These are phyloP conservation scores for Aurelia sp. DNA, from an alignment of 30 jellyfish, hydroid and myxozoan species.

Conservation along the genomic window DNA sequence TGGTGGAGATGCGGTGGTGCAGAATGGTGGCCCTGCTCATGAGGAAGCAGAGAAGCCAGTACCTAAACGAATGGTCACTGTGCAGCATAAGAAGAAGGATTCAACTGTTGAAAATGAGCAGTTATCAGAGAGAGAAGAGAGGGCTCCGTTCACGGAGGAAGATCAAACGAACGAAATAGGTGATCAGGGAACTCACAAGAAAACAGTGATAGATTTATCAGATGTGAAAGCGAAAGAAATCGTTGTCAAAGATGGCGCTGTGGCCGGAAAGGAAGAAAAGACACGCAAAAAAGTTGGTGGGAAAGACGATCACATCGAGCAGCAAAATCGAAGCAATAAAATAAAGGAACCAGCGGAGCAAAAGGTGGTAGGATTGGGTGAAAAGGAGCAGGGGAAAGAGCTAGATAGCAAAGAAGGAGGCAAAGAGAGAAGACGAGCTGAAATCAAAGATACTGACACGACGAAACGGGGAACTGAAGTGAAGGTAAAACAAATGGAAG, in stretches of 20 bases:
- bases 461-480: too few relatives aligned
- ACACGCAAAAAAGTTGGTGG: not conserved
- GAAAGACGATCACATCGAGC: not conserved
- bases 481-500: too few relatives aligned
- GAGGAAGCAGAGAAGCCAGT: not conserved
- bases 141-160: not conserved
- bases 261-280: not conserved
- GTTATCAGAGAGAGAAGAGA: not conserved
- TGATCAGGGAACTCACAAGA: too few relatives aligned
- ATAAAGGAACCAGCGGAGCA: not conserved
- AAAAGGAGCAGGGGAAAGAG: not conserved
- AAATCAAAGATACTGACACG: too few relatives aligned
- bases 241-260: not conserved
- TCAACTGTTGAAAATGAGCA: not conserved
- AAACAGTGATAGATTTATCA: too few relatives aligned
- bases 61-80: slow-evolving; percentile 20
- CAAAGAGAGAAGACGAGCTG: not conserved
- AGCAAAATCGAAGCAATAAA: not conserved
- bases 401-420: not conserved
- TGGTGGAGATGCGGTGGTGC: too few relatives aligned
- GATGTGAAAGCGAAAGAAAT: too few relatives aligned
- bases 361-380: not conserved
- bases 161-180: not conserved
- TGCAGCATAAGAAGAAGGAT: not conserved
- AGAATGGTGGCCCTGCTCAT: too few relatives aligned